Conservation (phyloP, 2,797 vertebrate species). For the Bradypodion pumilum region DNA sequence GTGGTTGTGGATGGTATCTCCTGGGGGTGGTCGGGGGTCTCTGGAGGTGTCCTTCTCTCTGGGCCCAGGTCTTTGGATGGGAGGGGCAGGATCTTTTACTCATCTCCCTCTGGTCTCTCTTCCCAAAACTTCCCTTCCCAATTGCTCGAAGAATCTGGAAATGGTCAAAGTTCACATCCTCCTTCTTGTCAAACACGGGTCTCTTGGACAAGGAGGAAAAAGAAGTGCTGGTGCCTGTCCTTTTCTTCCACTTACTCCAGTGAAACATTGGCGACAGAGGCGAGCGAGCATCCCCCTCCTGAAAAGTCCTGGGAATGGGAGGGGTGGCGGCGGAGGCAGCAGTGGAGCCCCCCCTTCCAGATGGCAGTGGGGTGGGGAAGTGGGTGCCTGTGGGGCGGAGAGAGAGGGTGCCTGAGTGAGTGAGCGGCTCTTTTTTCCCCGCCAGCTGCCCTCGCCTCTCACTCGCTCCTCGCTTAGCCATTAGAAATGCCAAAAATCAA, state of each 20-base stretch:
- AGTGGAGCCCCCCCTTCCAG: no score
- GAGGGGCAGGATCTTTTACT: no score
- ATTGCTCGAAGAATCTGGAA: slow-evolving; percentile 98
- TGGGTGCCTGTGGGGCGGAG: no score
- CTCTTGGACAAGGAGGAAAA: slow-evolving; percentile 85
- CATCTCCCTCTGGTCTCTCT: no score
- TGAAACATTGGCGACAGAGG: slow-evolving; percentile 90
- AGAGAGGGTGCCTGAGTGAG: neutral
- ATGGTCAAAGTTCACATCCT: slow-evolving; percentile 98
- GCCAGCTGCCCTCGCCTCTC: no score
- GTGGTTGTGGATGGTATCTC: no score
- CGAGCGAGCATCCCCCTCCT: slow-evolving; percentile 91
- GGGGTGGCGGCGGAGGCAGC: slow-evolving; percentile 18
- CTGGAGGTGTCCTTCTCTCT: no score
- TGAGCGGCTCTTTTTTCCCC: neutral
- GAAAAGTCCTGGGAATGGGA: slow-evolving; percentile 66
- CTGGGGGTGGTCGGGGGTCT: no score
- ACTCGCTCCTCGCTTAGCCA: no score
- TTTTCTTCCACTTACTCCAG: slow-evolving; percentile 98
- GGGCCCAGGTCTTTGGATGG: no score
- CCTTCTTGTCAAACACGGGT: slow-evolving; percentile 97
- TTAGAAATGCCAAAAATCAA: no score
- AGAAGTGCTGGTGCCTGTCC: slow-evolving; percentile 95
- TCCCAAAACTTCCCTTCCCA: slow-evolving; percentile 97
- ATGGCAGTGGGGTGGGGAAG: no score